phyloP scores from a whole-genome alignment of 1,140 invertebrate species.

The Neoseiulus cucumeris region DNA sequence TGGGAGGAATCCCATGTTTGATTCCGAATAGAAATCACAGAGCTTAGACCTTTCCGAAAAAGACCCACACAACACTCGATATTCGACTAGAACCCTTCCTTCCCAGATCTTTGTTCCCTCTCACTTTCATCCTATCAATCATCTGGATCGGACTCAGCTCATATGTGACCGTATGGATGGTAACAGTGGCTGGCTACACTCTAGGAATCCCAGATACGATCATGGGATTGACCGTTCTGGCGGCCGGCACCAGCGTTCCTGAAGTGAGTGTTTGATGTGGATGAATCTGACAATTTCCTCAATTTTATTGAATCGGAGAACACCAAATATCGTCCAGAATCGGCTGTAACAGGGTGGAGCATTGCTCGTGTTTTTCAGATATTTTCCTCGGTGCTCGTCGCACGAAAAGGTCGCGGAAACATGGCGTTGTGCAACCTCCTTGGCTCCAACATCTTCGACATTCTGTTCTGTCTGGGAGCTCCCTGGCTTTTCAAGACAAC shows the following conservation, averaged over 20 bases:
- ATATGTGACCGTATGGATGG: constrained; percentile 76
- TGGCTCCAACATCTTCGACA: constrained; percentile 62
- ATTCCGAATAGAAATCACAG: too few species aligned
- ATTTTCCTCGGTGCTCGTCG: background rate
- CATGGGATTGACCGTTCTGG: constrained; percentile 20
- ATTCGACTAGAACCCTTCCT: too few species aligned
- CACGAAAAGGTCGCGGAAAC: constrained; percentile 26
- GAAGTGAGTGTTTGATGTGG: constrained; percentile 19
- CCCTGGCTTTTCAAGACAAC: constrained; percentile 59
- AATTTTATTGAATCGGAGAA: too few species aligned
- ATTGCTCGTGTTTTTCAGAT: too few species aligned
- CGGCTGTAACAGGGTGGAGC: too few species aligned
- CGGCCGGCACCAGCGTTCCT: constrained; percentile 21
- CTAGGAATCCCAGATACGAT: constrained; percentile 20
- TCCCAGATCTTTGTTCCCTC: constrained; percentile 1
- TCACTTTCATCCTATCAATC: constrained; percentile 46
- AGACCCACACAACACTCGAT: too few species aligned
- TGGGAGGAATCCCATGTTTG: too few species aligned
- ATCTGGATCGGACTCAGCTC: constrained; percentile 68
- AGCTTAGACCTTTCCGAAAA: too few species aligned
- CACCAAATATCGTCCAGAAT: too few species aligned
- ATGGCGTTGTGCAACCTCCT: constrained; percentile 66
- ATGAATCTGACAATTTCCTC: too few species aligned
- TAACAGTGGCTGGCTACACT: constrained; percentile 40
- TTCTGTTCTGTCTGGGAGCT: constrained; percentile 57